Base-by-base conservation (phyloP, 2,797 vertebrate species). In the Taenioides sp. region DNA sequence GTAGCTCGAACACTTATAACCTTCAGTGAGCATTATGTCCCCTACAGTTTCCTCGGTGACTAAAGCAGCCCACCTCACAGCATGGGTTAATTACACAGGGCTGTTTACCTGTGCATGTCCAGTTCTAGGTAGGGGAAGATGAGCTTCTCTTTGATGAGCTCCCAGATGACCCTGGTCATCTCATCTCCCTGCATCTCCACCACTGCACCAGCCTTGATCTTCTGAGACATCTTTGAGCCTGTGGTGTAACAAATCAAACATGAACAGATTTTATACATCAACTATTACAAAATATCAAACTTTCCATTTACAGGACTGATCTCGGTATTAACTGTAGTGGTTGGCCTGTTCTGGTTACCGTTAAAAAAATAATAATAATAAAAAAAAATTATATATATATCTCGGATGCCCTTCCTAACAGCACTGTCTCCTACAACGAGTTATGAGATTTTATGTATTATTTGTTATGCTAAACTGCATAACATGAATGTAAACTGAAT, bases 101-200 rank as follows among this genome's bases (percentile, higher is more conserved):
- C 16, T 66, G 47, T 40, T 94, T 92, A 99, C 98, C 97, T 98
- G 94, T 99, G 97, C 79, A 99, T 87, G 86, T 99, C 96, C 72
- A 99, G 82, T 78, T 97, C 95, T 89, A 99, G 91, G 52, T 97
- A 98, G 0, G 97, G 98, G 78, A 97, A 94, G 91, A 99, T 96
- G 74, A 99, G 95, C 80, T 98, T 99, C 78, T 98, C 94, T 90
- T 99, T 99, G 81, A 99, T 99, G 79, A 98, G 89, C 27, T 99
- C 97, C 98, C 98, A 99, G 92, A 99, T 99, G 75, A 99, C 94
- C 1, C 96, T 91, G 0, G 98, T 99, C 98, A 99, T 99, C 87
- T 99, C 97, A 85, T 99, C 98, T 83, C 97, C 98, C 92, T 99
- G 95, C 97, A 99, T 97, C 94, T 99, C 98, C 79, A 99, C 98